Evolutionary conservation across 64 coral and sea anemone genomes (phyloP).

Genomic region (Montipora capricornis): DNA sequence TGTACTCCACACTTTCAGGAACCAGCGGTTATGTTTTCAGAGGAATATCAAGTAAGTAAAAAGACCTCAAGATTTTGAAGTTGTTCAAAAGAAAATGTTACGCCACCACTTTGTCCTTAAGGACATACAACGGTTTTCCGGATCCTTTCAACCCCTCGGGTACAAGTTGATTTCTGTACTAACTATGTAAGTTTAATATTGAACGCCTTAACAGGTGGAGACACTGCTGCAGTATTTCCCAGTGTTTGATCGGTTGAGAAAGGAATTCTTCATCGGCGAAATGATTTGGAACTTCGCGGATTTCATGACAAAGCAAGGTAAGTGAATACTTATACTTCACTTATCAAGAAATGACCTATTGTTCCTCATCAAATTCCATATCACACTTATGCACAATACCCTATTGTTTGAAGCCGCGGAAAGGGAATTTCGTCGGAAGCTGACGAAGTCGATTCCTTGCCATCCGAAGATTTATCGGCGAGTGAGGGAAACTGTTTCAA

Average conservation of each 20-base stretch:
- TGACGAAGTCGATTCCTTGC: too few relatives aligned
- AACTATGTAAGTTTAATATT: neutral
- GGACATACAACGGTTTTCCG: too few relatives aligned
- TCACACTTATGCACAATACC: too few relatives aligned
- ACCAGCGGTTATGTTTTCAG: conserved; percentile 90
- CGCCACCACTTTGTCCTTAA: neutral
- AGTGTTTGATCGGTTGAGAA: conserved; percentile 89
- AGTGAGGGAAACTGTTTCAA: too few relatives aligned
- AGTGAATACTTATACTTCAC: neutral
- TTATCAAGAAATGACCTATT: too few relatives aligned
- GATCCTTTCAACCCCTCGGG: too few relatives aligned
- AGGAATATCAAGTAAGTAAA: conserved; percentile 91
- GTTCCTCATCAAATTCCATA: too few relatives aligned
- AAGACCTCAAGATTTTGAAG: neutral
- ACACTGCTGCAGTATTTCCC: conserved; percentile 86
- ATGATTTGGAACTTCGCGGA: conserved; percentile 99
- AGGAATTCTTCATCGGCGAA: conserved; percentile 86
- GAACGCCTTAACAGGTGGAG: conserved; percentile 62
- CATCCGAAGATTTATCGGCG: too few relatives aligned
- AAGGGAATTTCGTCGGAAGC: too few relatives aligned
- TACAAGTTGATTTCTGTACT: too few relatives aligned
- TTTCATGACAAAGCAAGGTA: conserved; percentile 92
- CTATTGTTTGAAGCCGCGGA: too few relatives aligned
- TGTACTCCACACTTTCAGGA: conserved; percentile 57
- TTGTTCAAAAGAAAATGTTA: neutral